Base-by-base conservation (phyloP, 92 coral and sea anemone genomes). In the Virgularia gustaviana region DNA sequence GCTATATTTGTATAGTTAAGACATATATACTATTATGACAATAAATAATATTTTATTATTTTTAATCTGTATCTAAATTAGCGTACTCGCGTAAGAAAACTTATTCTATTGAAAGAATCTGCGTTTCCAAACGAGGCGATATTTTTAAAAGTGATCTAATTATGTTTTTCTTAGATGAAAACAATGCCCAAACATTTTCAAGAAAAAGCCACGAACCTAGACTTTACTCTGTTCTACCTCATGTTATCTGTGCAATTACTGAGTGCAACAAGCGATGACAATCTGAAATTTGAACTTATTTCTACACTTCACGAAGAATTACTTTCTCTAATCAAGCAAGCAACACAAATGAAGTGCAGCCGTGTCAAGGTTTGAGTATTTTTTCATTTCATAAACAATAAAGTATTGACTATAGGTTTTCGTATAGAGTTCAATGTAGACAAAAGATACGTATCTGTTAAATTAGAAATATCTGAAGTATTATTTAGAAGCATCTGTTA, bases 141-240 rank as follows among this genome's bases (percentile, higher is more conserved):
- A 13, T 43, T 11, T 25, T 27, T 19, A 7, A 20, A 27, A 7
- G 9, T 57, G 24, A 60, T 20, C 19, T 60, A 9, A 43, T 3
- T 18, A 36, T 66, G 10, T 45, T 27, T 29, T 9, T 35, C 51
- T 13, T 49, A 68, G 75, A 15, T 68, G 13, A 68, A 68, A 35
- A 36, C 2, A 32, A 49, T 68, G 61, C 61, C 30, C 33, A 61
- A 68, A 8, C 60, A 33, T 34, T n/a, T n/a, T n/a, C n/a, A n/a
- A n/a, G n/a, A n/a, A n/a, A n/a, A n/a, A n/a, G n/a, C n/a, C n/a
- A n/a, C n/a, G n/a, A n/a, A n/a, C n/a, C n/a, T n/a, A n/a, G n/a
- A n/a, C n/a, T n/a, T n/a, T n/a, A n/a, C n/a, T n/a, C 32, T 68
- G 44, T 49, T 68, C 60, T 68, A 49, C 51, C 60, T 68, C 18